Evolutionary conservation across 2,797 vertebrate species (phyloP), one percentile per base, ranked within the genome.

Genomic region (Pipistrellus nathusii): DNA sequence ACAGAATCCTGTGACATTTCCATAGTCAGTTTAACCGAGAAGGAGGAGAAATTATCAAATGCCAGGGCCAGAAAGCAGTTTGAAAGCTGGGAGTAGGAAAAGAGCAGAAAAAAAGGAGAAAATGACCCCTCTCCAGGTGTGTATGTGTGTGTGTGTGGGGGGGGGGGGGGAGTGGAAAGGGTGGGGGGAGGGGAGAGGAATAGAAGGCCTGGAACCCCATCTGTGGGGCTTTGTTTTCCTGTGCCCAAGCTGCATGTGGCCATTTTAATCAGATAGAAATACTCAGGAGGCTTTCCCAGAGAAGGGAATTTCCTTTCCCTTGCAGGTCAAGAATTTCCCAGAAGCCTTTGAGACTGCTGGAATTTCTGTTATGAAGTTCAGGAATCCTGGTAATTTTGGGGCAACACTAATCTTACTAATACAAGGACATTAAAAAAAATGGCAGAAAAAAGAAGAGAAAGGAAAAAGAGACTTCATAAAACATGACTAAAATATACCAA

Each of bases 321-420:
- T 53, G 64, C 35, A 85, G 78, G 59, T 59, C 66, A 88, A 75
- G 44, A 85, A 92, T 85, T 89, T 81, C 69, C 75, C 75, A 71
- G 80, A 92, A 89, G 53, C 41, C 81, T 76, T 71, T 81, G 85
- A 32, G 48, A 62, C 89, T 48, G 53, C 44, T 81, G 69, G 51
- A 85, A 95, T 94, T 69, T 92, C 51, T 88, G 59, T 81, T 81
- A 85, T 69, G 68, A 82, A 95, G 88, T 89, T 89, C 59, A 76
- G 51, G 69, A 92, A 82, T 72, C 35, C 44, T 62, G 35, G 48
- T 23, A 38, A 68, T 69, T 76, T 44, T 5, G 6, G 17, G 27
- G 30, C 14, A 84, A 53, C 30, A 18, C 13, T 41, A 15, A 83
- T 55, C 18, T 35, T 87, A 59, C 2, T 21, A 85, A 85, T 62